Percentiles rank a stretch among this genome's conserved stretches.
Evolutionary conservation across 2,797 vertebrate species (phyloP).

Genomic region (Cirrhinus mrigala): DNA sequence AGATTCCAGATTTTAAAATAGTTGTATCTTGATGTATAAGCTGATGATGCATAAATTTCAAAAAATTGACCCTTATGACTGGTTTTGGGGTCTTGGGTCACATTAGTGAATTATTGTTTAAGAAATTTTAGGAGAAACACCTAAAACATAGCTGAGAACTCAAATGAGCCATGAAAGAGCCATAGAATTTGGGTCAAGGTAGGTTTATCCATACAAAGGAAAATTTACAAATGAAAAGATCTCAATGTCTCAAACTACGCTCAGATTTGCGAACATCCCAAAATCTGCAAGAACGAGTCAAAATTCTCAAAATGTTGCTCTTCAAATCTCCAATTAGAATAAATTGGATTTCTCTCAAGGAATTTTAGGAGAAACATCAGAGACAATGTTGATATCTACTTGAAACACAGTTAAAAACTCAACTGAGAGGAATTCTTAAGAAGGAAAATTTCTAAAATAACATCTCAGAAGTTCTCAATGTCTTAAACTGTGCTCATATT

Average conservation of each 20-base stretch:
- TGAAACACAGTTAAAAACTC: no score
- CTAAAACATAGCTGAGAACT: not conserved
- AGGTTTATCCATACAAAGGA: not conserved
- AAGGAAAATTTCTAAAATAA: not conserved
- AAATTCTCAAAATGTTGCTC: no score
- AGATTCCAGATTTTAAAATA: no score
- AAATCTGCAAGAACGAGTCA: not conserved
- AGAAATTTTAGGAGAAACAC: not conserved
- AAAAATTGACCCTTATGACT: no score
- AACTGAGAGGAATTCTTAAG: not conserved
- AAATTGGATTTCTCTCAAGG: no score
- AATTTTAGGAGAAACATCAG: not conserved
- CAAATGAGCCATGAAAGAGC: not conserved
- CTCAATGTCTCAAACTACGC: not conserved
- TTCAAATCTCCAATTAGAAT: no score
- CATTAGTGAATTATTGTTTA: no score
- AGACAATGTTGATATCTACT: no score
- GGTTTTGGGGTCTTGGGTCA: no score
- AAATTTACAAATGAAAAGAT: not conserved
- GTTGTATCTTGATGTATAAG: no score
- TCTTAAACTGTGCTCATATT: not conserved
- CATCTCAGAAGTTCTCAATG: not conserved
- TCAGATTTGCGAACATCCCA: not conserved
- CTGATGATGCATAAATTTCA: no score
- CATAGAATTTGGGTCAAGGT: not conserved